phyloP scores from a whole-genome alignment of 2,113 vertebrate genomes.

The Zosterops japonicus region DNA sequence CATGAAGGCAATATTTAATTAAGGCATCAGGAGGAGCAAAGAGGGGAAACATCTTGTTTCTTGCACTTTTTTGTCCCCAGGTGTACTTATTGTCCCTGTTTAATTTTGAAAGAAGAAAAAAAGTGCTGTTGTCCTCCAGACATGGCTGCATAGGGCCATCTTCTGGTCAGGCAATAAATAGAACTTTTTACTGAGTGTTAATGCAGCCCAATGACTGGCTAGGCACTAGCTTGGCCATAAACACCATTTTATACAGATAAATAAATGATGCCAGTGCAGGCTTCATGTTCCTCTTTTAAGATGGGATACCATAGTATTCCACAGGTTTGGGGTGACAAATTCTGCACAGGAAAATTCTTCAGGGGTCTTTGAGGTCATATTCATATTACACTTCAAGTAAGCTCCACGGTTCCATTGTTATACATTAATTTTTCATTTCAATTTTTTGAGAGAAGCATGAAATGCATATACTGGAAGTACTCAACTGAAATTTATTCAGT shows the following conservation, averaged over 20 bases:
- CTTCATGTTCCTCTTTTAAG: neutral
- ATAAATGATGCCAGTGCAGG: neutral
- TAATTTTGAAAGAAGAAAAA: neutral
- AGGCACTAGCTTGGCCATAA: neutral
- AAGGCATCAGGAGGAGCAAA: neutral
- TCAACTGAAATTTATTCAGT: neutral
- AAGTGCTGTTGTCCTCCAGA: neutral
- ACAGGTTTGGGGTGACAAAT: neutral
- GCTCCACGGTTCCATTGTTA: neutral
- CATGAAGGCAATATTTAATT: neutral
- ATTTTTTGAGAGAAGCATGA: neutral
- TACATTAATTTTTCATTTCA: neutral
- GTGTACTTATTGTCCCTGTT: neutral
- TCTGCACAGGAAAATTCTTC: neutral
- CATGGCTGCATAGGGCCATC: neutral
- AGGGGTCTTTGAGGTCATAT: neutral
- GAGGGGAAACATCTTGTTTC: neutral
- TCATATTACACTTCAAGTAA: neutral
- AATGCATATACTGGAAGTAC: neutral
- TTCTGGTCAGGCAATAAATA: slow-evolving; percentile 30
- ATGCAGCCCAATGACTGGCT: neutral
- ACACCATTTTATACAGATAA: neutral
- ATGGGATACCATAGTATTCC: neutral
- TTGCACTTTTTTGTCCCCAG: neutral
- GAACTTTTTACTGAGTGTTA: neutral